Evolutionary conservation across 2,113 vertebrate genomes (phyloP).

Genomic region (Etheostoma spectabile): DNA sequence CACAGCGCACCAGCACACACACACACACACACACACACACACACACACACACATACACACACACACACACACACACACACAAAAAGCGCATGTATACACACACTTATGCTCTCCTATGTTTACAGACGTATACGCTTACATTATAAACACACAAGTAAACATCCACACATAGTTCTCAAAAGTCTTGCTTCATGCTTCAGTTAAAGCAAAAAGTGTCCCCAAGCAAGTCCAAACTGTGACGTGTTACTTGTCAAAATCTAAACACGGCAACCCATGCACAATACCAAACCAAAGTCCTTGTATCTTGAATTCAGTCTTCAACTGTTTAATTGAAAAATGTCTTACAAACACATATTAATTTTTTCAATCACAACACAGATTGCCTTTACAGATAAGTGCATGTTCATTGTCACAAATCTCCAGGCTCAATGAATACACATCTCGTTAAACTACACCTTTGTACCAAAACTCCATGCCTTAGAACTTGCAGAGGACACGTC

Average conservation of each 20-base stretch:
- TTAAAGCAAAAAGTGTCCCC: conserved; percentile 34
- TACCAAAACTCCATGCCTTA: background rate
- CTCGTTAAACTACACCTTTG: background rate
- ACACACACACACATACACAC: conserved; percentile 7
- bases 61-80: background rate
- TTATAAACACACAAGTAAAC: conserved; percentile 23
- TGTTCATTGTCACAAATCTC: background rate
- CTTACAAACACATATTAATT: conserved; percentile 31
- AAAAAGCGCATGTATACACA: conserved; percentile 14
- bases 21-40: conserved; percentile 29
- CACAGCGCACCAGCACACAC: conserved; percentile 29
- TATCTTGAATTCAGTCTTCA: conserved; percentile 21
- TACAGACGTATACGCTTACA: conserved; percentile 5
- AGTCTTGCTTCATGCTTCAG: conserved; percentile 24
- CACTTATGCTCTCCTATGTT: conserved; percentile 27
- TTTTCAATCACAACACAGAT: conserved; percentile 33
- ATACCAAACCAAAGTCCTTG: conserved; percentile 27
- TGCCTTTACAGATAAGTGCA: background rate
- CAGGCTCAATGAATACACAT: background rate
- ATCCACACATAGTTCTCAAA: conserved; percentile 19
- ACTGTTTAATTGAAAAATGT: conserved; percentile 61
- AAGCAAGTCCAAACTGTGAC: conserved; percentile 22
- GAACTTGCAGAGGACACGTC: conserved; percentile 12
- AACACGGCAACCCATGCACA: conserved; percentile 22
- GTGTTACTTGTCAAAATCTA: conserved; percentile 7